Evolutionary conservation across 2,113 vertebrate species (phyloP), one percentile per base, ranked within the genome.

Genomic region (Stigmatopora argus): DNA sequence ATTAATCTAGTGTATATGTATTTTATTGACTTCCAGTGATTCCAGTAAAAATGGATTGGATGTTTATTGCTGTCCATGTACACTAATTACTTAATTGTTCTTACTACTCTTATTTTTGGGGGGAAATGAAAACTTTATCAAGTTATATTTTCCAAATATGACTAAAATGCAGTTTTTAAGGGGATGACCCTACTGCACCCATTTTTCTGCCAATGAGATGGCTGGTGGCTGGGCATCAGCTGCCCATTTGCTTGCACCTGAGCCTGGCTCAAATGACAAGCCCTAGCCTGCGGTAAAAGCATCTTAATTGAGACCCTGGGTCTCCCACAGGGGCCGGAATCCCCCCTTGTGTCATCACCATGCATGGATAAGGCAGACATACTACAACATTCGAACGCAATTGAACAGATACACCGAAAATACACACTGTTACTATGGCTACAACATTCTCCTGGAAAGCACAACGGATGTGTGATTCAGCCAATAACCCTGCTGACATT

Each of bases 181-280:
- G 7, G 38, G 38, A 48, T 5, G 46, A 15, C 52, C 23, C 12
- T 1, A 57, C 73, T 76, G 46, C 62, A 73, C 74, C 41, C 18
- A 62, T 68, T 74, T 57, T 61, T 69, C 67, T 82, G 81, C 86
- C 85, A 83, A 65, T 15, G 84, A 71, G 81, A 79, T 48, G 17
- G 58, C 62, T 61, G 57, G 49, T 18, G 49, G 62, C 61, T 26
- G 77, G 64, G 73, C 18, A 80, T 78, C 89, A 89, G 84, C 84
- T 89, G 88, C 66, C 67, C 77, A 78, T 65, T 48, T 70, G 31
- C 53, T 77, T 75, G 76, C 88, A 88, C 84, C 88, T 85, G 85
- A 87, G 72, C 82, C 84, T 2, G 4, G 69, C 70, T 84, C 79
- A 79, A 61, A 75, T 84, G 75, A 82, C 77, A 77, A 12, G 57